Evolutionary conservation across 2,888 invertebrate species (phyloP).

Genomic region (Eumacrocentrus americanus): DNA sequence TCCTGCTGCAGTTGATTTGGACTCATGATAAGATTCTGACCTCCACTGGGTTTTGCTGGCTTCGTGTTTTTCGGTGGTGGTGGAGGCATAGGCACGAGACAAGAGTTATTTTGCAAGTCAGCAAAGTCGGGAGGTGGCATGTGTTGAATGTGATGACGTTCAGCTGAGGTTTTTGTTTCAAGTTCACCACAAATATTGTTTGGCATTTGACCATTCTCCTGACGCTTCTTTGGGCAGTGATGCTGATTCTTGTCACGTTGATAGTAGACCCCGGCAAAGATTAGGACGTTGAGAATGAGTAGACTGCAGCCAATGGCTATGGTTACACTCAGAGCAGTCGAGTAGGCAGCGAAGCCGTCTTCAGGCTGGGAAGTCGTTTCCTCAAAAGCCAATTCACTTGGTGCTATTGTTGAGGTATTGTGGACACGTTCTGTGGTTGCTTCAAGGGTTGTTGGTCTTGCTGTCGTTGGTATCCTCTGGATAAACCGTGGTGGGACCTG

Average conservation of each 20-base stretch:
- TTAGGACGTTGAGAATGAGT: conserved; percentile 87
- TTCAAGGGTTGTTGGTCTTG: conserved; percentile 51
- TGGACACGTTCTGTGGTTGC: conserved; percentile 47
- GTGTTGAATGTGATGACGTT: conserved; percentile 82
- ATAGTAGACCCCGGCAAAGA: conserved; percentile 94
- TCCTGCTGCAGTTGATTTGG: conserved; percentile 74
- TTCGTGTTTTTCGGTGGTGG: conserved; percentile 77
- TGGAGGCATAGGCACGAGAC: conserved; percentile 71
- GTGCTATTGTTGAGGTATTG: conserved; percentile 48
- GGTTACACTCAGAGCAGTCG: conserved; percentile 88
- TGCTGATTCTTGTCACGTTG: conserved; percentile 82
- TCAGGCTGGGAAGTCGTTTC: conserved; percentile 66
- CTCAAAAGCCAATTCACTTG: conserved; percentile 54
- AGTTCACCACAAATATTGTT: conserved; percentile 88
- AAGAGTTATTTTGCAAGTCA: conserved; percentile 74
- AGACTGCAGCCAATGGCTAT: conserved; percentile 94
- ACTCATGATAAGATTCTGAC: conserved; percentile 64
- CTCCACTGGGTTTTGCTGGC: conserved; percentile 45
- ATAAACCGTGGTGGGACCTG: conserved; percentile 60
- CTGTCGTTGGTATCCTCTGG: conserved; percentile 55
- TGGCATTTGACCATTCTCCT: conserved; percentile 86
- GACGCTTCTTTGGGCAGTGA: conserved; percentile 68
- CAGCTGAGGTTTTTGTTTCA: conserved; percentile 72
- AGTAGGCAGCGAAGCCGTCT: conserved; percentile 88
- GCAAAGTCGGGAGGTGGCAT: conserved; percentile 84